Percentiles rank a stretch among this genome's conserved stretches.
These are phyloP conservation scores for Bubo scandiacus DNA, from an alignment of 2,113 vertebrate genomes.

Conservation along the genomic window DNA sequence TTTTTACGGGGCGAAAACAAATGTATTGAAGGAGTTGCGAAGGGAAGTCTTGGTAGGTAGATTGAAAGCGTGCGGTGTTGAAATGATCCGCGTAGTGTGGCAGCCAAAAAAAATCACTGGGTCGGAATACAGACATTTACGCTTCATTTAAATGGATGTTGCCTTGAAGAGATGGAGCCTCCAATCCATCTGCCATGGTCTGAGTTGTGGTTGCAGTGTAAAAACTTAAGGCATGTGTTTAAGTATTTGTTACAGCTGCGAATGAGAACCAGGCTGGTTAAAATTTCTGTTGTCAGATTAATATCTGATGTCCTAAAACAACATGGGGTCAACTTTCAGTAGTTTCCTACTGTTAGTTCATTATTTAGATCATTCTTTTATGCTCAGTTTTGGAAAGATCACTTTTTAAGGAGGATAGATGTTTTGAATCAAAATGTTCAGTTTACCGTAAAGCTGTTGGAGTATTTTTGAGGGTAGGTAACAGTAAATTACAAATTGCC, in stretches of 20 bases:
- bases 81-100: fast-evolving
- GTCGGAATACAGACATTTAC: neutral
- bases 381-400: neutral
- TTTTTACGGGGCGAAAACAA: neutral
- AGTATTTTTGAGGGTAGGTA: neutral
- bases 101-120: neutral
- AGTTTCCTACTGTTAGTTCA: neutral
- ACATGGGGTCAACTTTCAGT: neutral
- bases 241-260: neutral
- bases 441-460: neutral
- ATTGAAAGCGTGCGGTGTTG: fast-evolving
- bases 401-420: neutral
- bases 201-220: neutral
- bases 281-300: neutral
- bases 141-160: neutral
- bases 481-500: neutral
- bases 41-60: neutral
- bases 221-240: neutral
- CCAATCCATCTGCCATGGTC: neutral
- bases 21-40: neutral
- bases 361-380: neutral
- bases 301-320: neutral
- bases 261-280: neutral
- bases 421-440: neutral
- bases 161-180: neutral